A percentile compares a stretch with the other conserved stretches of the same genome.
phyloP scores from a whole-genome alignment of 2,113 vertebrate genomes.

The Ascaphus truei region DNA sequence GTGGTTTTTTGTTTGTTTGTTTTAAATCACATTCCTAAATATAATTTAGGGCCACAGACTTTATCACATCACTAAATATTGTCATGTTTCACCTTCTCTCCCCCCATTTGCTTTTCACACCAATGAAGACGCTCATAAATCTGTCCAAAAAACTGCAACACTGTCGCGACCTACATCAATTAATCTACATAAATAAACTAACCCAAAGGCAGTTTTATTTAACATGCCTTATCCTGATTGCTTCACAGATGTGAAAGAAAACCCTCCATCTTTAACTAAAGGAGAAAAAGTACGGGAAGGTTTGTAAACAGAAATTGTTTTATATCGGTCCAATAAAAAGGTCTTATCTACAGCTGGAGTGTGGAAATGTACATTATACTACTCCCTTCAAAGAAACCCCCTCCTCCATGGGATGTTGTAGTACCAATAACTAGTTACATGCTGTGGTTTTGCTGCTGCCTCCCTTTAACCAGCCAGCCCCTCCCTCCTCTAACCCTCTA shows the following conservation, averaged over 20 bases:
- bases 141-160: neutral
- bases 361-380: neutral
- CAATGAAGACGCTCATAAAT: conserved; percentile 16
- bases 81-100: neutral
- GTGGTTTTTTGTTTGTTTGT: too few species aligned
- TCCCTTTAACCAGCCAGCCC: conserved; percentile 4
- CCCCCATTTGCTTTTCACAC: neutral
- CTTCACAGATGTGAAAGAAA: neutral
- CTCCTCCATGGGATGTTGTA: neutral
- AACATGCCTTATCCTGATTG: conserved; percentile 9
- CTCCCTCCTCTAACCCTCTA: neutral
- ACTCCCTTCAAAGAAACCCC: conserved; percentile 6
- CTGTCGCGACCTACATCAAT: neutral
- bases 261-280: neutral
- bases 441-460: conserved; percentile 1
- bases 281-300: neutral
- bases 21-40: too few species aligned
- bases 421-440: conserved; percentile 13
- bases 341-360: neutral
- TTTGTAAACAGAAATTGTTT: neutral
- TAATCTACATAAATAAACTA: neutral
- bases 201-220: neutral
- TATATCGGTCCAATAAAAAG: neutral
- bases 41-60: too few species aligned
- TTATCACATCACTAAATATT: neutral